A percentile compares a stretch with the other conserved stretches of the same genome.
phyloP scores from a whole-genome alignment of 2,797 vertebrate genomes.

The Smutsia temminckii region DNA sequence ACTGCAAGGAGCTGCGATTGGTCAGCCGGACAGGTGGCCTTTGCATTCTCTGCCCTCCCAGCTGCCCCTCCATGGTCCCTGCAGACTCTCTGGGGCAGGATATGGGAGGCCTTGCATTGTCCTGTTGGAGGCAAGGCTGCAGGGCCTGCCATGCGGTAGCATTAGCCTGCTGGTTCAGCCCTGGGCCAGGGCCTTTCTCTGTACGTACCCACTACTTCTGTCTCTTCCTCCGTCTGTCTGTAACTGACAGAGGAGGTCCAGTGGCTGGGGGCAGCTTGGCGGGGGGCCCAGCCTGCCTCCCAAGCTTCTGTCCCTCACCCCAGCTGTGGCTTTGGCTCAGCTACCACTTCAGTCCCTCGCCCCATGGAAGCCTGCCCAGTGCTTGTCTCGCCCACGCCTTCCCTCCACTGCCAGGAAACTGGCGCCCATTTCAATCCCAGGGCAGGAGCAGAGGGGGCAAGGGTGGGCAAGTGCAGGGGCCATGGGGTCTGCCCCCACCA shows the following conservation, averaged over 20 bases:
- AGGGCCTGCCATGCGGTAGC: conserved; percentile 30
- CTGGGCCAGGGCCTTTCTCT: neutral
- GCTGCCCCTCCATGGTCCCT: neutral
- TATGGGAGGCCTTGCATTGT: neutral
- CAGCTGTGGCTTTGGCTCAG: neutral
- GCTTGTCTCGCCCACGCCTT: conserved; percentile 35
- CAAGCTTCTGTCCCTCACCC: neutral
- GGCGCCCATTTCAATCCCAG: neutral
- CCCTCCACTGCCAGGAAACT: conserved; percentile 48
- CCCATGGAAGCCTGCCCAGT: neutral
- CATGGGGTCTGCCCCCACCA: neutral
- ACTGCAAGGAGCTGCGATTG: conserved; percentile 52
- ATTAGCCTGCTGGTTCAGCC: conserved; percentile 25
- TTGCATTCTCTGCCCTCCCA: neutral
- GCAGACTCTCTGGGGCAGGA: neutral
- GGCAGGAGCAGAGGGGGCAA: neutral
- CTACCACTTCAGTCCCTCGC: neutral
- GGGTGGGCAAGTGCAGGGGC: neutral
- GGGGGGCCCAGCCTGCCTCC: neutral
- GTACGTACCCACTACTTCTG: neutral
- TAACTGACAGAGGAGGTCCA: conserved; percentile 13
- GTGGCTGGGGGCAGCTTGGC: neutral
- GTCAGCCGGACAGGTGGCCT: neutral
- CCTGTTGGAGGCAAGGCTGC: neutral
- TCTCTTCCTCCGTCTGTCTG: neutral